phyloP scores from a whole-genome alignment of 2,113 vertebrate species.

The Eclectus roratus region DNA sequence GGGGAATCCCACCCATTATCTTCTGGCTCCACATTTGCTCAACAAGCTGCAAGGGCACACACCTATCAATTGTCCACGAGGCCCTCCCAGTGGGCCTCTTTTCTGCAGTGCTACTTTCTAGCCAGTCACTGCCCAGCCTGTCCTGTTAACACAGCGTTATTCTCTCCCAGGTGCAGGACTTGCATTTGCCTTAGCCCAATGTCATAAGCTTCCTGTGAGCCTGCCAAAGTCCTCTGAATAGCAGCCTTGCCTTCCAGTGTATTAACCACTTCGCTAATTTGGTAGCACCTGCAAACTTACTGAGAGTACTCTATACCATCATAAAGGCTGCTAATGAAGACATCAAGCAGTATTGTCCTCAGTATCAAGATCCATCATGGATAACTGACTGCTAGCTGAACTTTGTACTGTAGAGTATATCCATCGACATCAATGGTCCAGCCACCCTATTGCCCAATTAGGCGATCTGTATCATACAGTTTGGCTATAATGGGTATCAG shows the following conservation, averaged over 20 bases:
- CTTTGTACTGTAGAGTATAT: background rate
- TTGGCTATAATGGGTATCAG: background rate
- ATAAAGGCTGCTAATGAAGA: background rate
- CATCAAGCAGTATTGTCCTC: background rate
- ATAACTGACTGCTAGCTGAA: background rate
- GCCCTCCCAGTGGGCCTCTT: accelerated
- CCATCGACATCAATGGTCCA: background rate
- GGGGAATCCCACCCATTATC: background rate
- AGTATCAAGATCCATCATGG: background rate
- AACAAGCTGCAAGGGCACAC: background rate
- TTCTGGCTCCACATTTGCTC: background rate
- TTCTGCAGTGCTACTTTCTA: background rate
- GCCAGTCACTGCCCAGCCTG: background rate
- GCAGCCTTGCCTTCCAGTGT: background rate
- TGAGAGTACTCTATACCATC: background rate
- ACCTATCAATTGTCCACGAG: background rate
- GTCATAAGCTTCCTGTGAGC: background rate
- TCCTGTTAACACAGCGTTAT: background rate
- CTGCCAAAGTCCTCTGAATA: background rate
- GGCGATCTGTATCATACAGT: accelerated
- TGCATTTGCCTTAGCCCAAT: background rate
- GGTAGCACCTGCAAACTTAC: background rate
- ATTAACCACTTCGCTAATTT: background rate
- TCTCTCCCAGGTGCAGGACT: background rate
- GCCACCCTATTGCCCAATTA: background rate